Percentiles rank a stretch among this genome's conserved stretches.
Evolutionary conservation across 2,888 invertebrate species (phyloP).

Genomic region (Ornithoptera alexandrae): DNA sequence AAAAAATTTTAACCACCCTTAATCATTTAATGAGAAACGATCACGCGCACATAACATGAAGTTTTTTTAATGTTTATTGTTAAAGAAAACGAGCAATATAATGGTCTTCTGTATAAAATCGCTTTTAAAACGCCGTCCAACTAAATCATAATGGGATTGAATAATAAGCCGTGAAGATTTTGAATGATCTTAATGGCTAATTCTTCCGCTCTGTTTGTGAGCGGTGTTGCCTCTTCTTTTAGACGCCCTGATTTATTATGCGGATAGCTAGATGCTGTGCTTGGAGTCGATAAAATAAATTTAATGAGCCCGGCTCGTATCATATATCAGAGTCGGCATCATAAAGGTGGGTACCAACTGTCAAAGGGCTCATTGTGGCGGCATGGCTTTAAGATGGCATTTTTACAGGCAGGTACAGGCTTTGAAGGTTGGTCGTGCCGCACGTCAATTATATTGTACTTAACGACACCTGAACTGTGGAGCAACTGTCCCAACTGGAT

Average conservation of each 20-base stretch:
- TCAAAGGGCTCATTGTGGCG: conserved; percentile 77
- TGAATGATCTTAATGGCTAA: conserved; percentile 71
- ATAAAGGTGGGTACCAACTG: conserved; percentile 76
- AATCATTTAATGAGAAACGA: conserved; percentile 66
- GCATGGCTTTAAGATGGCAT: conserved; percentile 75
- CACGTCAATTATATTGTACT: conserved; percentile 78
- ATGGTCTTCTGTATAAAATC: conserved; percentile 69
- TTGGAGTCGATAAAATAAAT: conserved; percentile 74
- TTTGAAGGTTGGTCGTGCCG: conserved; percentile 71
- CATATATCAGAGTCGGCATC: conserved; percentile 73
- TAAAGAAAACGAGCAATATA: conserved; percentile 69
- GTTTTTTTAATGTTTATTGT: conserved; percentile 65
- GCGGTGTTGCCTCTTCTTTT: conserved; percentile 58
- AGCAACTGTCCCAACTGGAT: conserved; percentile 31
- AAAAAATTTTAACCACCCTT: conserved; percentile 50
- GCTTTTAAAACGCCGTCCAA: conserved; percentile 67
- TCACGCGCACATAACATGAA: conserved; percentile 58
- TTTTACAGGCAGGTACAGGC: conserved; percentile 76
- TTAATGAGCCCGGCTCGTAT: conserved; percentile 69
- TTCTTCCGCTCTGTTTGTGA: conserved; percentile 62
- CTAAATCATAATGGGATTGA: conserved; percentile 73
- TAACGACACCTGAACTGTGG: conserved; percentile 48
- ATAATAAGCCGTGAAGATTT: conserved; percentile 75
- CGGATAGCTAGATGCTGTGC: conserved; percentile 63
- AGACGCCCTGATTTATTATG: conserved; percentile 67